These are phyloP conservation scores for Furnarius figulus DNA, from an alignment of 2,113 vertebrate genomes.

Conservation along the genomic window DNA sequence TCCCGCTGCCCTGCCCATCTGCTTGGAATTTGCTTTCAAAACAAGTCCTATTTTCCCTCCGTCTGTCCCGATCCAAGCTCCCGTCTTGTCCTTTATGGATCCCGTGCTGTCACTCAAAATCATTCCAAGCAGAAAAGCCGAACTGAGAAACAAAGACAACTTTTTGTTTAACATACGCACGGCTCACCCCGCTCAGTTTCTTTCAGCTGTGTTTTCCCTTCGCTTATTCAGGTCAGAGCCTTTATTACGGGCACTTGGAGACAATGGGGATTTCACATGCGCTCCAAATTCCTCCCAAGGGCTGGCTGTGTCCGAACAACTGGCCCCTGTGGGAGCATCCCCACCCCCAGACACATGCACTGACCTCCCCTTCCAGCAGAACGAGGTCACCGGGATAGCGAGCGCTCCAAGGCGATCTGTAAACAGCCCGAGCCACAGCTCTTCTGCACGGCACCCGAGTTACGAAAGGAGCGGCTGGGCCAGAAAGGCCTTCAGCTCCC, in stretches of 20 bases:
- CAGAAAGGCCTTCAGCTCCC: slow-evolving; percentile 35
- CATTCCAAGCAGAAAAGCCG: background rate
- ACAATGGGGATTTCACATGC: background rate
- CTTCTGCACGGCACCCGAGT: background rate
- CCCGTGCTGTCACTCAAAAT: background rate
- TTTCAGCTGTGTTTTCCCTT: background rate
- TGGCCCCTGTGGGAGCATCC: background rate
- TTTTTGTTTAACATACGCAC: background rate
- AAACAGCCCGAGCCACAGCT: background rate
- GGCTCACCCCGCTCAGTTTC: background rate
- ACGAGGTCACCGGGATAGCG: background rate
- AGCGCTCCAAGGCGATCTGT: background rate
- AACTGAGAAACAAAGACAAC: background rate
- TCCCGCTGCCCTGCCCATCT: slow-evolving; percentile 51
- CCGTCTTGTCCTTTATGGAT: background rate
- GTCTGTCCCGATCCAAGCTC: background rate
- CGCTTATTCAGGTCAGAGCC: background rate
- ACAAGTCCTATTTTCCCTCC: background rate
- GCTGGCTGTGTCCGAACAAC: background rate
- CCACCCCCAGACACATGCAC: background rate
- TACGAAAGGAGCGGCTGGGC: background rate
- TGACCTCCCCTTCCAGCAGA: background rate
- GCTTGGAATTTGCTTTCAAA: slow-evolving; percentile 19
- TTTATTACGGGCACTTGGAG: background rate
- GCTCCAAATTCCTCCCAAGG: background rate